Percentiles rank a stretch among this genome's conserved stretches.
These are phyloP conservation scores for Dinocampus coccinellae DNA, from an alignment of 2,888 invertebrate genomes.

Conservation along the genomic window DNA sequence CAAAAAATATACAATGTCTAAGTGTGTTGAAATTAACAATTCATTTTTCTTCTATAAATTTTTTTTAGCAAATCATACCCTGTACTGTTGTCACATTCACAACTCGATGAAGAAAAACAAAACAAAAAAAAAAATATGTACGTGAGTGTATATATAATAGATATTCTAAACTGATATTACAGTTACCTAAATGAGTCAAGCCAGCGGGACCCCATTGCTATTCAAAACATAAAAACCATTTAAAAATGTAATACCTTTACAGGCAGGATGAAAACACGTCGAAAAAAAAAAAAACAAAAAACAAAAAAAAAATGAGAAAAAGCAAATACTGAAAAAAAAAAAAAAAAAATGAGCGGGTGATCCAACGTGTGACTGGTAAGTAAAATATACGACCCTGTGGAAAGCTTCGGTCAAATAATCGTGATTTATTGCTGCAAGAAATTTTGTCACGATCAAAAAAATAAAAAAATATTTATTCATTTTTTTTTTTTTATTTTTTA, in stretches of 20 bases:
- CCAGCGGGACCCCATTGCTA: conserved; percentile 62
- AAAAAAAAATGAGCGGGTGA: conserved; percentile 54
- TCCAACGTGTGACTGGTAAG: conserved; percentile 68
- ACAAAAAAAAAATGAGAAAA: neutral
- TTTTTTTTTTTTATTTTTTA: neutral
- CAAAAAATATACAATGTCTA: no score
- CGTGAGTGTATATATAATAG: neutral
- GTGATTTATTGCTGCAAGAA: conserved; percentile 68
- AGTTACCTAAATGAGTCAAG: neutral
- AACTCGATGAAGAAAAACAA: neutral
- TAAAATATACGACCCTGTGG: conserved; percentile 68
- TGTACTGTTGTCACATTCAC: no score
- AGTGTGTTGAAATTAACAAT: no score
- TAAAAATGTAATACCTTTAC: conserved; percentile 68
- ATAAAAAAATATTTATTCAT: neutral
- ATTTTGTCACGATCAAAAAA: conserved; percentile 48
- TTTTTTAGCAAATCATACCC: no score
- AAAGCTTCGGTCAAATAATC: conserved; percentile 69
- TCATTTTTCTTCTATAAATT: no score
- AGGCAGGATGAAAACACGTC: conserved; percentile 35
- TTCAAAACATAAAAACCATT: conserved; percentile 70
- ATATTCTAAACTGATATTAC: conserved; percentile 13
- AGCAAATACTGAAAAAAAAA: conserved; percentile 38
- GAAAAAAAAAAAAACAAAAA: conserved; percentile 35
- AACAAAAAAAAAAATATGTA: neutral